These are phyloP conservation scores for Phylloscopus collybita DNA, from an alignment of 2,797 vertebrate species.

Conservation along the genomic window DNA sequence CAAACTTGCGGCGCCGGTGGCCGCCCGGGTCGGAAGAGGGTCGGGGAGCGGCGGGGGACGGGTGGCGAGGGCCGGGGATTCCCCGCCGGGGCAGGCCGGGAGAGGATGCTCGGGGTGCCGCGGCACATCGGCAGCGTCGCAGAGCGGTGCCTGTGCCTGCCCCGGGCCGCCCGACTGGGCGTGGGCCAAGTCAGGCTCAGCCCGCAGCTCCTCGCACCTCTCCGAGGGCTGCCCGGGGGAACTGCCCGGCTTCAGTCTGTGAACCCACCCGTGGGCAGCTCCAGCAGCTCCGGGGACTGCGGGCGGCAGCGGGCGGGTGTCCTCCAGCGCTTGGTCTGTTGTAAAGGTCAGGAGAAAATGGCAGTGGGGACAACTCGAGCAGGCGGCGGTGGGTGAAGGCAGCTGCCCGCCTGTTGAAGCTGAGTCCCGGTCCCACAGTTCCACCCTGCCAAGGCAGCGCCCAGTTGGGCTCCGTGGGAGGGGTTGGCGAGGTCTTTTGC, in stretches of 20 bases:
- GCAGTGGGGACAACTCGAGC: not conserved
- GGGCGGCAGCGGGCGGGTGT: not conserved
- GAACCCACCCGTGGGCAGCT: not conserved
- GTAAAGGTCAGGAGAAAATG: conserved; percentile 52
- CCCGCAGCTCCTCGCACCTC: not conserved
- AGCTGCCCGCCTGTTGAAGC: not conserved
- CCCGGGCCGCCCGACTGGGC: not conserved
- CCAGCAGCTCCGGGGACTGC: not conserved
- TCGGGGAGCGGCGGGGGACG: not conserved
- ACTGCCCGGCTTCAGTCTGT: not conserved
- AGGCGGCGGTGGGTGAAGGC: not conserved
- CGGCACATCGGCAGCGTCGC: not conserved
- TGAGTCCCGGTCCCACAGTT: not conserved
- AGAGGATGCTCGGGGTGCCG: not conserved
- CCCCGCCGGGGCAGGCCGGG: not conserved
- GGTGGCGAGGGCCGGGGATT: not conserved
- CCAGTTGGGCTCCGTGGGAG: not conserved
- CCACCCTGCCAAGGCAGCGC: not conserved
- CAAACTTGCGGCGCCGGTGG: not conserved
- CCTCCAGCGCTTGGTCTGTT: not conserved
- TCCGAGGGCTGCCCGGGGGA: not conserved
- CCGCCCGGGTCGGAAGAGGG: not conserved
- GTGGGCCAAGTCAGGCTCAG: not conserved
- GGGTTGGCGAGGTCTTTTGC: not conserved
- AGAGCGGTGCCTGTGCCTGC: not conserved